A percentile compares a stretch with the other conserved stretches of the same genome.
Evolutionary conservation across 2,888 invertebrate species (phyloP).

Genomic region (Thysanoteuthis rhombus): DNA sequence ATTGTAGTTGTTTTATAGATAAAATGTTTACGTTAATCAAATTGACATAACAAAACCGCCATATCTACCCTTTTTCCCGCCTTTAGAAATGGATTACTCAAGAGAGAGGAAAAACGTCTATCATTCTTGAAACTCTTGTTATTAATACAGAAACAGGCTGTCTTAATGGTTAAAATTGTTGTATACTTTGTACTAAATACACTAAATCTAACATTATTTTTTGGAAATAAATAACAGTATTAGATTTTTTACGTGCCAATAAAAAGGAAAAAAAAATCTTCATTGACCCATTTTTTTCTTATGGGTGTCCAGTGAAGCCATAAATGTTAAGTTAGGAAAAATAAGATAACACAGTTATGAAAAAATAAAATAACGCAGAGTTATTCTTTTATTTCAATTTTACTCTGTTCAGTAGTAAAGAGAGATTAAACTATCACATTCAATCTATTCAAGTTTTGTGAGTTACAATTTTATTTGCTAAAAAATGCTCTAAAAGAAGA

Average conservation of each 20-base stretch:
- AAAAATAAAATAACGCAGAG: no score
- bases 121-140: background rate
- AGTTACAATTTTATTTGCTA: background rate
- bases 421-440: background rate
- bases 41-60: background rate
- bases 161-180: background rate
- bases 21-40: background rate
- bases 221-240: background rate
- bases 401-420: background rate
- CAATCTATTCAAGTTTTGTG: background rate
- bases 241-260: background rate
- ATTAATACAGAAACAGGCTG: background rate
- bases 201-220: background rate
- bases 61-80: background rate
- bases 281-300: slow-evolving; percentile 12
- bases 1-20: background rate
- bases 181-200: no score
- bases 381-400: background rate
- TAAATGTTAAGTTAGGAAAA: background rate
- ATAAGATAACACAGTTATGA: no score
- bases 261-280: no score
- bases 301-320: background rate
- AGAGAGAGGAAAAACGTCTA: background rate
- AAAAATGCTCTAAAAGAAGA: background rate
- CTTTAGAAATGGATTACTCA: no score